phyloP scores from a whole-genome alignment of 2,113 vertebrate genomes.

The Alethe diademata region DNA sequence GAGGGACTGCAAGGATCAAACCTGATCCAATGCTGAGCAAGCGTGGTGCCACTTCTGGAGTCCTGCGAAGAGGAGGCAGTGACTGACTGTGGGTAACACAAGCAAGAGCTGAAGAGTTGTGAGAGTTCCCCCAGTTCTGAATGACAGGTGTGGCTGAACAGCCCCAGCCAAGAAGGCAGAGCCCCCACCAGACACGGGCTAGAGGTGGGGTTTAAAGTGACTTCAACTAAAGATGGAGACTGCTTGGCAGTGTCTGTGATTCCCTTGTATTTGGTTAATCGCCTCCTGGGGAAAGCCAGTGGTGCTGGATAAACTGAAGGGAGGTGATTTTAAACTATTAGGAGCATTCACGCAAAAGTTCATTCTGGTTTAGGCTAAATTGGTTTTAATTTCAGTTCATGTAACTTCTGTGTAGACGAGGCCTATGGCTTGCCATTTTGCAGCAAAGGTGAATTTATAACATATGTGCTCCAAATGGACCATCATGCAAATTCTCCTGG shows the following conservation, averaged over 20 bases:
- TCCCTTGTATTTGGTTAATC: neutral
- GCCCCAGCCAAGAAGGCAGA: neutral
- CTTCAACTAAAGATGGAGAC: neutral
- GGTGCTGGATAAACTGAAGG: neutral
- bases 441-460: conserved; percentile 8
- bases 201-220: neutral
- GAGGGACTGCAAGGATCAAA: neutral
- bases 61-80: neutral
- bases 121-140: neutral
- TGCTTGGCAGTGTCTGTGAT: neutral
- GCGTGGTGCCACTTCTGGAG: neutral
- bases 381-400: conserved; percentile 42
- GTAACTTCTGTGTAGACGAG: neutral
- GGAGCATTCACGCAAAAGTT: neutral
- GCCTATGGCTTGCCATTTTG: conserved; percentile 17
- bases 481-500: conserved; percentile 52
- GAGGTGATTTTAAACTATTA: neutral
- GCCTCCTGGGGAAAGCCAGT: neutral
- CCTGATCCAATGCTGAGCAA: neutral
- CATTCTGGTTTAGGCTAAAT: conserved; percentile 28
- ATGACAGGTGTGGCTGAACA: neutral
- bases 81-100: neutral
- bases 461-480: conserved; percentile 35
- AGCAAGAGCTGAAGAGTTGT: neutral
- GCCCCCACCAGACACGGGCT: neutral